Conservation (phyloP, 2,888 invertebrate genomes). For the Axea sp. region DNA sequence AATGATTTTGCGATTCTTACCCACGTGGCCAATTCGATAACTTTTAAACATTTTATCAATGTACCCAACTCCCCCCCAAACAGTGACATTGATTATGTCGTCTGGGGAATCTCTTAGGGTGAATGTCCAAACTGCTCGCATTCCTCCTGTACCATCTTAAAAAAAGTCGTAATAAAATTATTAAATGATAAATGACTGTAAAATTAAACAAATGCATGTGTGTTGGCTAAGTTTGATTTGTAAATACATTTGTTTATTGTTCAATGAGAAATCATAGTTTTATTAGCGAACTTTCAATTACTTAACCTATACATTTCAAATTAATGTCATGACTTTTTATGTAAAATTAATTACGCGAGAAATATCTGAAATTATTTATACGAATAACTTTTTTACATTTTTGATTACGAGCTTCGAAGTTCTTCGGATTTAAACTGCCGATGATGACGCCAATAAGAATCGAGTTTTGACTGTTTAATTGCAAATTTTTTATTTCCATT, state of each 20-base stretch:
- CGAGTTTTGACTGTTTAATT: constrained; percentile 72
- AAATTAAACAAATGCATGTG: too few species aligned
- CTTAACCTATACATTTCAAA: too few species aligned
- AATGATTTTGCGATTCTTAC: too few species aligned
- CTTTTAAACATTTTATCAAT: constrained; percentile 83
- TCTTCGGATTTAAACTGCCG: constrained; percentile 71
- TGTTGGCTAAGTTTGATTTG: too few species aligned
- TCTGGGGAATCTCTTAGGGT: constrained; percentile 87
- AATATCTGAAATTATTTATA: too few species aligned
- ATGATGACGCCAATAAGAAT: constrained; percentile 75
- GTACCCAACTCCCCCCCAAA: constrained; percentile 86
- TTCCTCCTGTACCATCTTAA: constrained; percentile 58
- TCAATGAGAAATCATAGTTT: too few species aligned
- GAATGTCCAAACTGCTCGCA: constrained; percentile 87
- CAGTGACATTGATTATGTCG: constrained; percentile 87
- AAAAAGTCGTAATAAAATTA: not conserved
- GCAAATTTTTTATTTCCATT: constrained; percentile 70
- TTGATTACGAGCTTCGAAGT: constrained; percentile 67
- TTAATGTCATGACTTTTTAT: too few species aligned
- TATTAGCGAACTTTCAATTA: too few species aligned
- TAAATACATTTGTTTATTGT: too few species aligned
- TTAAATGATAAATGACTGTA: not conserved
- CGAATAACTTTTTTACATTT: constrained; percentile 73
- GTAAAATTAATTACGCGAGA: too few species aligned
- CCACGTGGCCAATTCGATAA: constrained; percentile 86